A percentile compares a stretch with the other conserved stretches of the same genome.
Evolutionary conservation across 2,888 invertebrate species (phyloP).

Genomic region (Bedellia somnulentella): DNA sequence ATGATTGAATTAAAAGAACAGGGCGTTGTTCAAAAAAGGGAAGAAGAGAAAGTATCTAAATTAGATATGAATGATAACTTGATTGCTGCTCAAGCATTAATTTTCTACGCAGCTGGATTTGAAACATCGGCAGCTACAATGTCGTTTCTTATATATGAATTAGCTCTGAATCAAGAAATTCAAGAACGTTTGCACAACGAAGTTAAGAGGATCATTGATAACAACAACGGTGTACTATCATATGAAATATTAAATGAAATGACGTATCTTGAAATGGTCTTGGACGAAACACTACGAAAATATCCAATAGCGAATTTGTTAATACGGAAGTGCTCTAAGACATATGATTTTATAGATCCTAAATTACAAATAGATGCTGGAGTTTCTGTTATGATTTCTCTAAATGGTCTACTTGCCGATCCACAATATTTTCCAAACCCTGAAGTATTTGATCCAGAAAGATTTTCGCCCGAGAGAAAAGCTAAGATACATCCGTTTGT

Average conservation of each 20-base stretch:
- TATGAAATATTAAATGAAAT: slow-evolving; percentile 33
- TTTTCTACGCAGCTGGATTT: slow-evolving; percentile 46
- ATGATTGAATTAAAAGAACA: slow-evolving; percentile 9
- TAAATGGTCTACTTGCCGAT: slow-evolving; percentile 15
- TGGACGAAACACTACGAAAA: slow-evolving; percentile 30
- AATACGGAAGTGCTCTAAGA: slow-evolving; percentile 16
- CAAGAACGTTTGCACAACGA: slow-evolving; percentile 25
- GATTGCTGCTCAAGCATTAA: slow-evolving; percentile 28
- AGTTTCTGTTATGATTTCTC: slow-evolving; percentile 13
- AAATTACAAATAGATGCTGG: slow-evolving; percentile 17
- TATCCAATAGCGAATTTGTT: slow-evolving; percentile 22
- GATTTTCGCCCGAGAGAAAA: slow-evolving; percentile 12
- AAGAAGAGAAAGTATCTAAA: neutral
- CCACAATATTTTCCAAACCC: slow-evolving; percentile 13
- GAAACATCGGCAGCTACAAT: slow-evolving; percentile 48
- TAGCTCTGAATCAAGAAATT: slow-evolving; percentile 25
- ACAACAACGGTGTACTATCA: slow-evolving; percentile 20
- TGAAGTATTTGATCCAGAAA: slow-evolving; percentile 13
- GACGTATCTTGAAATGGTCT: slow-evolving; percentile 29
- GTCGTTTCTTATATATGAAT: slow-evolving; percentile 30
- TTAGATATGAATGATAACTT: slow-evolving; percentile 20
- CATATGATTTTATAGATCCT: slow-evolving; percentile 20
- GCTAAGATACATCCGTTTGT: slow-evolving; percentile 13
- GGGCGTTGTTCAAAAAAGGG: slow-evolving; percentile 1
- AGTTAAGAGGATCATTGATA: slow-evolving; percentile 23